Conservation (phyloP, 2,797 vertebrate species). For the Neomorphus geoffroyi region DNA sequence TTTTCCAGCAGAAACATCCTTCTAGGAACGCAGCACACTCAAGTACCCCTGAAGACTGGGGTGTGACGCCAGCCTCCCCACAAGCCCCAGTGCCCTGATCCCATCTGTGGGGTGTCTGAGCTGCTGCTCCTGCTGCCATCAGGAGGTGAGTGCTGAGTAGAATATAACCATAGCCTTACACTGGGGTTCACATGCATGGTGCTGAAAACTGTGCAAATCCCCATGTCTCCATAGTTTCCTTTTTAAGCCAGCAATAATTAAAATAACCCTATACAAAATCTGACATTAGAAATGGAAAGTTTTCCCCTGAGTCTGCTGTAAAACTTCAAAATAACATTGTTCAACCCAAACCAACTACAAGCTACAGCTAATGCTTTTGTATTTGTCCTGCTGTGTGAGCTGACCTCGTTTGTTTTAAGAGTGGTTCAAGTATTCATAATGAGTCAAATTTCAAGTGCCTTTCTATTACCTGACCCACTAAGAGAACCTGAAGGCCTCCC, state of each 20-base stretch:
- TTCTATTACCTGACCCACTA: background rate
- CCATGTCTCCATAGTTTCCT: accelerated
- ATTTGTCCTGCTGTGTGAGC: accelerated
- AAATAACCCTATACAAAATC: accelerated
- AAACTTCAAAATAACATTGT: accelerated
- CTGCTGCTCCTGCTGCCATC: background rate
- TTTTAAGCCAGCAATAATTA: background rate
- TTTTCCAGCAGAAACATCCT: background rate
- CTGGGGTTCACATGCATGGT: accelerated
- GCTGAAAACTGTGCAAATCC: background rate
- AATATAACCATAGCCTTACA: background rate
- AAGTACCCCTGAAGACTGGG: background rate
- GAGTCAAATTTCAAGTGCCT: background rate
- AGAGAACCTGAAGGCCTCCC: background rate
- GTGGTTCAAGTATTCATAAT: accelerated
- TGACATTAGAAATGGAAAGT: accelerated
- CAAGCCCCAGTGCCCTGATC: background rate
- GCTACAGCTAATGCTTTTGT: accelerated
- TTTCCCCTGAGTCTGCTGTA: accelerated
- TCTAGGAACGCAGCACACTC: background rate
- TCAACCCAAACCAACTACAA: background rate
- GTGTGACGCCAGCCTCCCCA: background rate
- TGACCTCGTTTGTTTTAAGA: background rate
- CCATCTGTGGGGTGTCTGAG: background rate
- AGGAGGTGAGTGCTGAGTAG: background rate